Conservation (phyloP, 2,113 vertebrate species). For the Xyrauchen texanus region DNA sequence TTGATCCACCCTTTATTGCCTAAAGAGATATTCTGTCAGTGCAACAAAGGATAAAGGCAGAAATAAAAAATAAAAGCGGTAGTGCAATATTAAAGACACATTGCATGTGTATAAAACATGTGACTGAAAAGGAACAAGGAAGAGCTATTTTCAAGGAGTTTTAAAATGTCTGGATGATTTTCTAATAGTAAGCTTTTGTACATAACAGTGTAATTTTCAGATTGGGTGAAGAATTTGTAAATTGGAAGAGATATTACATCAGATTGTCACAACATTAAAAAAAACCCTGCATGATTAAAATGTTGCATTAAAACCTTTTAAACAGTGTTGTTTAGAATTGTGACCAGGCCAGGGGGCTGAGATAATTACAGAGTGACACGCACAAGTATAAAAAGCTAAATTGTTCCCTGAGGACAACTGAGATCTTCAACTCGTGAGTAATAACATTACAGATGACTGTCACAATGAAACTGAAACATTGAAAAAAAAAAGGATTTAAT, state of each 20-base stretch:
- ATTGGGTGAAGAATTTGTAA: not conserved
- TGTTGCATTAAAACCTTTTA: not conserved
- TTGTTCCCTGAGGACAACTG: too few relatives aligned
- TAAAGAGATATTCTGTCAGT: slow-evolving; percentile 6
- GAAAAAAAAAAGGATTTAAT: not conserved
- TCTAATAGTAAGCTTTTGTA: too few relatives aligned
- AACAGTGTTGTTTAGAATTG: not conserved
- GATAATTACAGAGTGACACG: too few relatives aligned
- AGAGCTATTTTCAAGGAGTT: not conserved
- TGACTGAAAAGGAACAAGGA: not conserved
- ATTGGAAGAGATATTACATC: not conserved
- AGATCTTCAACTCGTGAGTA: too few relatives aligned
- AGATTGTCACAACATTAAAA: not conserved
- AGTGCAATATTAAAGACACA: not conserved
- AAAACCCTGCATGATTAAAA: not conserved
- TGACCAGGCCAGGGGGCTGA: too few relatives aligned
- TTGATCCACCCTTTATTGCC: slow-evolving; percentile 10
- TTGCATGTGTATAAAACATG: not conserved
- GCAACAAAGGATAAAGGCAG: not conserved
- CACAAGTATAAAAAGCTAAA: too few relatives aligned
- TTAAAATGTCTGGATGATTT: not conserved
- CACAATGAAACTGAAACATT: too few relatives aligned
- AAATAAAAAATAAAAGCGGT: not conserved
- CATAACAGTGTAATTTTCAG: too few relatives aligned
- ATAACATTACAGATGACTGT: too few relatives aligned